These are phyloP conservation scores for Syndactyla subalaris DNA, from an alignment of 2,797 vertebrate species.

Conservation along the genomic window DNA sequence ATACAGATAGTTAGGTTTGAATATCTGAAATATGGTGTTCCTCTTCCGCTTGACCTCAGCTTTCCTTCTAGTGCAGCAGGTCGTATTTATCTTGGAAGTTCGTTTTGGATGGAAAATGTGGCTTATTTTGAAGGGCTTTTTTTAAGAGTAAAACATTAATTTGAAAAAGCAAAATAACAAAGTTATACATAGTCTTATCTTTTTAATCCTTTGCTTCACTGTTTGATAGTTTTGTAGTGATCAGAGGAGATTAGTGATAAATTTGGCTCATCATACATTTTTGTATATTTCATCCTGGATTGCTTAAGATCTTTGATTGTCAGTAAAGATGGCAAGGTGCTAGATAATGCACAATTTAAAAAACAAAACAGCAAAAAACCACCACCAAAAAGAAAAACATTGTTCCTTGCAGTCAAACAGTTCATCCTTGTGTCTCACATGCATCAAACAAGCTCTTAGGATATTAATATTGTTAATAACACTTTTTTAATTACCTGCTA, in stretches of 20 bases:
- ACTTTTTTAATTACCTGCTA: constrained; percentile 31
- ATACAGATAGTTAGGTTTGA: neutral
- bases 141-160: neutral
- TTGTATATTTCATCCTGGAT: neutral
- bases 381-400: neutral
- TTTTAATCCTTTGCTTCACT: neutral
- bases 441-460: neutral
- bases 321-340: neutral
- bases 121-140: neutral
- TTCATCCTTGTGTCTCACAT: neutral
- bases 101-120: neutral
- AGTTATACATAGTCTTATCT: neutral
- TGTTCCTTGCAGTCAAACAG: neutral
- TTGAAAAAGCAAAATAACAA: neutral
- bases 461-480: constrained; percentile 18
- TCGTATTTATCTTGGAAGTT: neutral
- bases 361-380: fast-evolving
- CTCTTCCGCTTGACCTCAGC: neutral
- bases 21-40: neutral
- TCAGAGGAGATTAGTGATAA: neutral
- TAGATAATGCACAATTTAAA: neutral
- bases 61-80: neutral
- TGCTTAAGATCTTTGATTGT: neutral
- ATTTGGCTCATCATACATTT: neutral
- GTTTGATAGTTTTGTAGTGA: neutral